A percentile compares a stretch with the other conserved stretches of the same genome.
Evolutionary conservation across 2,888 invertebrate genomes (phyloP).

Genomic region (Nomada flava): DNA sequence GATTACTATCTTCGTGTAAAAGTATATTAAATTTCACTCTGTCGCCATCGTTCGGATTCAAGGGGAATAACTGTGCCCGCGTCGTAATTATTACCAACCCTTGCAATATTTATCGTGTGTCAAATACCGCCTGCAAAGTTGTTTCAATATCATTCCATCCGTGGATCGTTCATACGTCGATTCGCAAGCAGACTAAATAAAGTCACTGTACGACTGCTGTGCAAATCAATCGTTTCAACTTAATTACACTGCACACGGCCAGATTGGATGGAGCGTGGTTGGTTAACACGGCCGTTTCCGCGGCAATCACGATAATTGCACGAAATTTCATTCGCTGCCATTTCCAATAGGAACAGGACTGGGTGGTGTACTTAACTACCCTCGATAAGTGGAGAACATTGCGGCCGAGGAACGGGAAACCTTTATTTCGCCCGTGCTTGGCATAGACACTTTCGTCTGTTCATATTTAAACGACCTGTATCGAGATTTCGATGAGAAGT

Average conservation of each 20-base stretch:
- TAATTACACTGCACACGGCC: background rate
- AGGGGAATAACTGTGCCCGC: too few relatives aligned
- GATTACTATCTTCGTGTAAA: too few relatives aligned
- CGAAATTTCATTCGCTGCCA: constrained; percentile 2
- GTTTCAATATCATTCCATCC: background rate
- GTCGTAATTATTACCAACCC: background rate
- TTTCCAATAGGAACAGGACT: background rate
- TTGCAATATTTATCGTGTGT: background rate
- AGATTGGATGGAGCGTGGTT: constrained; percentile 4
- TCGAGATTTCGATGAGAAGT: background rate
- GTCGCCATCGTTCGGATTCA: too few relatives aligned
- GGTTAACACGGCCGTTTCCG: background rate
- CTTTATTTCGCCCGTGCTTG: background rate
- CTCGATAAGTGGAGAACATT: background rate
- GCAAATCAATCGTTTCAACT: too few relatives aligned
- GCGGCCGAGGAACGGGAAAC: background rate
- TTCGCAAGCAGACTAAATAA: background rate
- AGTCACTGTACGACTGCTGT: background rate
- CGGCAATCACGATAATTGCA: background rate
- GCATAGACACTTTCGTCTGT: background rate
- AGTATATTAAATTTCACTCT: too few relatives aligned
- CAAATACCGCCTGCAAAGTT: background rate
- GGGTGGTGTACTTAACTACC: background rate
- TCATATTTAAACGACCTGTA: background rate
- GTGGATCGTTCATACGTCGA: background rate